Evolutionary conservation across 1,140 invertebrate species (phyloP).

Genomic region (Listronotus oregonensis): DNA sequence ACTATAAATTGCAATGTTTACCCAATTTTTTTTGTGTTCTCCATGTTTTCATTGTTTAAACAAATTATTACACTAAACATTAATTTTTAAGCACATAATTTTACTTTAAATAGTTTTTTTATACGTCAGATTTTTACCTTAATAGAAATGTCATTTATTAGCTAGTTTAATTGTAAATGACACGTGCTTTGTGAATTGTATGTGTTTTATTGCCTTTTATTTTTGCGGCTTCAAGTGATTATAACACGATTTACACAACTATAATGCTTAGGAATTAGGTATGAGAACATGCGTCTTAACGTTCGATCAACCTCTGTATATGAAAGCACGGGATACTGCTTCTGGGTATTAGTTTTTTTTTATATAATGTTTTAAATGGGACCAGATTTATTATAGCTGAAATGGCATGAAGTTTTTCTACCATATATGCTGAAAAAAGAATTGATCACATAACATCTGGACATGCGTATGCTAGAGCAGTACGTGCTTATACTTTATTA

Average conservation of each 20-base stretch:
- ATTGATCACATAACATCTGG: conserved; percentile 42
- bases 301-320: conserved; percentile 17
- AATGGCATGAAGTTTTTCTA: conserved; percentile 38
- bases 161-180: no score
- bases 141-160: no score
- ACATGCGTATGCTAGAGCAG: conserved; percentile 41
- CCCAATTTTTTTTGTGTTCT: no score
- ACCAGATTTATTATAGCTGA: conserved; percentile 29
- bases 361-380: conserved; percentile 42
- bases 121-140: no score
- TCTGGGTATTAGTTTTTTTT: conserved; percentile 26
- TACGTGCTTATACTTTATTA: conserved; percentile 41
- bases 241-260: conserved; percentile 27
- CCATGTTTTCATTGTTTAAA: no score
- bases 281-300: conserved; percentile 36
- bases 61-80: no score
- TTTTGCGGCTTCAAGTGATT: conserved; percentile 33
- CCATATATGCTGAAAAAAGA: conserved; percentile 40
- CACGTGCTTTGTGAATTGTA: no score
- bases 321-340: conserved; percentile 6
- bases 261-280: conserved; percentile 23
- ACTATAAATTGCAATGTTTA: no score
- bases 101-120: no score
- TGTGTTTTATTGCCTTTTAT: conserved; percentile 37
- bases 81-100: no score